Conservation (phyloP, 2,113 vertebrate genomes). For the Eurystomus gularis region DNA sequence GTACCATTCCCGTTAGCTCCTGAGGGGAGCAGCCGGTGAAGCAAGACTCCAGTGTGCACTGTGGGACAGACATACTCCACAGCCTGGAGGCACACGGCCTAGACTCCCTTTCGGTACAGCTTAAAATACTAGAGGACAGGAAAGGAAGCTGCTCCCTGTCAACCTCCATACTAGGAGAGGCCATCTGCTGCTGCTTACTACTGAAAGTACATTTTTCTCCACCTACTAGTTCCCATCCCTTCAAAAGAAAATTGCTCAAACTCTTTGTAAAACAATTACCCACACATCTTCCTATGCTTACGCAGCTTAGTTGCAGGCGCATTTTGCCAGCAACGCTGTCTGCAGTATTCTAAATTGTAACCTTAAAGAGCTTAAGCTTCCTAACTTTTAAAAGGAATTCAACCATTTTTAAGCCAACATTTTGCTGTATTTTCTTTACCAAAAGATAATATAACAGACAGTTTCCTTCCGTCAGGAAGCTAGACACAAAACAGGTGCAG, state of each 20-base stretch:
- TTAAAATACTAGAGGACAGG: not conserved
- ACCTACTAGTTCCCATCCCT: not conserved
- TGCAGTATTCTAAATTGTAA: not conserved
- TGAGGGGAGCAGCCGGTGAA: not conserved
- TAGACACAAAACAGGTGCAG: not conserved
- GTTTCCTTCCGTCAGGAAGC: not conserved
- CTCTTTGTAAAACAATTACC: not conserved
- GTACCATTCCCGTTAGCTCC: not conserved
- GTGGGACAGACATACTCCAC: not conserved
- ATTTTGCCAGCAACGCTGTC: accelerated
- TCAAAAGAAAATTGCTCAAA: not conserved
- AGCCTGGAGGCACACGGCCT: not conserved
- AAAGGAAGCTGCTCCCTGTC: not conserved
- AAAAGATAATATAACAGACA: not conserved
- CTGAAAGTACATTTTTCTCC: not conserved
- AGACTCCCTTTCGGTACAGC: not conserved
- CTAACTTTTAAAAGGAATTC: not conserved
- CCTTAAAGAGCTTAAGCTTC: not conserved
- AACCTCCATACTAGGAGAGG: not conserved
- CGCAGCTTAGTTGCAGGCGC: not conserved
- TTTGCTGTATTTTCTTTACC: not conserved
- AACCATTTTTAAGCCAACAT: not conserved
- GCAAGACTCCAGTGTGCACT: accelerated
- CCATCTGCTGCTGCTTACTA: not conserved
- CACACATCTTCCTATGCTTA: not conserved